Conservation (phyloP, 1,140 invertebrate species). For the Myzus persicae region DNA sequence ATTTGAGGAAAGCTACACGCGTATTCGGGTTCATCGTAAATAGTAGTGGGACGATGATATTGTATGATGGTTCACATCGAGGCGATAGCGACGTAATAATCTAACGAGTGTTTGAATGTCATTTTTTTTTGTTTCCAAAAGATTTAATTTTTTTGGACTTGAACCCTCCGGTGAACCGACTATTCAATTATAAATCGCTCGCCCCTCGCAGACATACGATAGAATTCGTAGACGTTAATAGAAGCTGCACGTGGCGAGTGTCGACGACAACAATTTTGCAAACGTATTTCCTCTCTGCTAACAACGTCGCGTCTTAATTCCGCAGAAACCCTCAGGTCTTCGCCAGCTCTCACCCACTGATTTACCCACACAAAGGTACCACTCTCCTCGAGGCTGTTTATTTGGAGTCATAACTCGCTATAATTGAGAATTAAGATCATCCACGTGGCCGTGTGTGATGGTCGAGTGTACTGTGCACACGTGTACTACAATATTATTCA, state of each 20-base stretch:
- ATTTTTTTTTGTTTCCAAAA: neutral
- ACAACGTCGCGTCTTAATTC: neutral
- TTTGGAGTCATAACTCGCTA: too few species aligned
- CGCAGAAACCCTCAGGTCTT: neutral
- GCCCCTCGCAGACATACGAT: neutral
- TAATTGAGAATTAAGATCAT: neutral
- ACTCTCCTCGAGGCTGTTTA: neutral
- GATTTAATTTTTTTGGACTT: neutral
- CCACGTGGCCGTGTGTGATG: neutral
- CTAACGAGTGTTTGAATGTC: too few species aligned
- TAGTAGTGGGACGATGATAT: too few species aligned
- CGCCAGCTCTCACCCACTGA: too few species aligned
- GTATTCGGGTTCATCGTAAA: too few species aligned
- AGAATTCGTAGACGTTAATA: neutral
- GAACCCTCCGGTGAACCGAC: neutral
- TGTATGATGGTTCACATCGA: too few species aligned
- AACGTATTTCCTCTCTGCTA: neutral
- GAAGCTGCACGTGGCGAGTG: neutral
- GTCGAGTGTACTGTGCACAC: too few species aligned
- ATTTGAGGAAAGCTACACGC: too few species aligned
- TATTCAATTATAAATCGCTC: neutral
- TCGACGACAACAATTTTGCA: neutral
- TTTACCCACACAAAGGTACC: neutral
- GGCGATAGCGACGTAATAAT: too few species aligned
- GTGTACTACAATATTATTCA: neutral